phyloP scores from a whole-genome alignment of 2,888 invertebrate species.

The Rhyacophila evoluta region DNA sequence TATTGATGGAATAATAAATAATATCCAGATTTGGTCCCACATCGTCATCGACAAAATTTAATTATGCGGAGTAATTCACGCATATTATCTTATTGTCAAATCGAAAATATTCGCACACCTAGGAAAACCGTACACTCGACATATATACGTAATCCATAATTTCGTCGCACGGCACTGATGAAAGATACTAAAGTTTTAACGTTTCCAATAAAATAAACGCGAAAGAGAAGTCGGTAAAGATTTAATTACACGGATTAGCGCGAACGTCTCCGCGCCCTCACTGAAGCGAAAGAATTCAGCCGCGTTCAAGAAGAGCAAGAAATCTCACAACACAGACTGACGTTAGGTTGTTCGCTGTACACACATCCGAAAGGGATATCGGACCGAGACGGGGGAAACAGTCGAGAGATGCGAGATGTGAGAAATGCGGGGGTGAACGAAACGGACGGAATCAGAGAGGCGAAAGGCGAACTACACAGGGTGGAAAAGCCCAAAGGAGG shows the following conservation, averaged over 20 bases:
- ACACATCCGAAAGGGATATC: constrained; percentile 24
- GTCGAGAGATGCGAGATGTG: constrained; percentile 19
- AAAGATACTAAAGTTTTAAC: neutral
- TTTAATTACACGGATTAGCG: constrained; percentile 10
- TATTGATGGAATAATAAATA: too few relatives aligned
- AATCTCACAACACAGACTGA: constrained; percentile 24
- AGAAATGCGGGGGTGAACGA: neutral
- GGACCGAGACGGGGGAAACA: constrained; percentile 15
- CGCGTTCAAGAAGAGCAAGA: constrained; percentile 8
- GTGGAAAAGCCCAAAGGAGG: constrained; percentile 17
- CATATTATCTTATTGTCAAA: too few relatives aligned
- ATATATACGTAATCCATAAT: too few relatives aligned
- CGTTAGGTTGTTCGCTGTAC: constrained; percentile 8
- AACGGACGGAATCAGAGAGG: constrained; percentile 20
- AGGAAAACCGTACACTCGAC: too few relatives aligned
- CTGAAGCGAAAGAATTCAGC: neutral
- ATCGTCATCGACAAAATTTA: too few relatives aligned
- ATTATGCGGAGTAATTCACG: too few relatives aligned
- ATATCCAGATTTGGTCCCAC: too few relatives aligned
- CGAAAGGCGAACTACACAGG: constrained; percentile 17
- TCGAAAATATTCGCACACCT: too few relatives aligned
- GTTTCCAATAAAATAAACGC: neutral
- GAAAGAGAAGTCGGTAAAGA: constrained; percentile 8
- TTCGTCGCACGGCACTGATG: constrained; percentile 1
- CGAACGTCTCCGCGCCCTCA: neutral